These are phyloP conservation scores for Scaptomyza montana DNA, from an alignment of 1,140 invertebrate species.

Conservation along the genomic window DNA sequence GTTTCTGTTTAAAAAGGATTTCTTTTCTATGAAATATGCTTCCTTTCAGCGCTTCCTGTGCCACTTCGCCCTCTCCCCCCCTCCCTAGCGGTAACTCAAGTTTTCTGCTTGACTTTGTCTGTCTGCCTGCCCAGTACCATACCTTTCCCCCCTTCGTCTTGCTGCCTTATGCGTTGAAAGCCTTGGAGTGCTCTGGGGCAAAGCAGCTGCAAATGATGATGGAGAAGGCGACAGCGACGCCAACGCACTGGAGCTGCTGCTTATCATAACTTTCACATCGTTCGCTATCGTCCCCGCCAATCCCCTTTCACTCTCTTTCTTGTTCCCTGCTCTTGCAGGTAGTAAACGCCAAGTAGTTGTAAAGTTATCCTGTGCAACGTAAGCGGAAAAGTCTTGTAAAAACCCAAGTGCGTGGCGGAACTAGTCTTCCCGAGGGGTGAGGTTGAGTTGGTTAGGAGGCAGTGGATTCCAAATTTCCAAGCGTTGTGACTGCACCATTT, in stretches of 20 bases:
- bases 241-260: constrained; percentile 53
- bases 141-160: not conserved
- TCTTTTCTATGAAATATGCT: constrained; percentile 79
- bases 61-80: constrained; percentile 6
- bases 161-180: constrained; percentile 45
- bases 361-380: constrained; percentile 65
- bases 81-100: constrained; percentile 55
- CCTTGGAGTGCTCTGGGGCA: constrained; percentile 10
- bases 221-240: constrained; percentile 16
- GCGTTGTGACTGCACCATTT: constrained; percentile 55
- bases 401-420: constrained; percentile 20
- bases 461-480: constrained; percentile 7
- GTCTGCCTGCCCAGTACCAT: constrained; percentile 3
- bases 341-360: constrained; percentile 80
- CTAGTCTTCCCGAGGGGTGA: constrained; percentile 1
- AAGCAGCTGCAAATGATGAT: constrained; percentile 4
- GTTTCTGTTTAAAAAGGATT: constrained; percentile 80
- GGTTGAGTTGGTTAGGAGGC: not conserved
- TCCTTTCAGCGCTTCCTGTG: constrained; percentile 71
- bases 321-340: constrained; percentile 40
- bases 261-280: constrained; percentile 80
- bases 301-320: not conserved
- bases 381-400: constrained; percentile 80
- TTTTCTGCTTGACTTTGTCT: constrained; percentile 80
- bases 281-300: constrained; percentile 2